Evolutionary conservation across 2,113 vertebrate species (phyloP), one percentile per base, ranked within the genome.

Genomic region (Carassius auratus): DNA sequence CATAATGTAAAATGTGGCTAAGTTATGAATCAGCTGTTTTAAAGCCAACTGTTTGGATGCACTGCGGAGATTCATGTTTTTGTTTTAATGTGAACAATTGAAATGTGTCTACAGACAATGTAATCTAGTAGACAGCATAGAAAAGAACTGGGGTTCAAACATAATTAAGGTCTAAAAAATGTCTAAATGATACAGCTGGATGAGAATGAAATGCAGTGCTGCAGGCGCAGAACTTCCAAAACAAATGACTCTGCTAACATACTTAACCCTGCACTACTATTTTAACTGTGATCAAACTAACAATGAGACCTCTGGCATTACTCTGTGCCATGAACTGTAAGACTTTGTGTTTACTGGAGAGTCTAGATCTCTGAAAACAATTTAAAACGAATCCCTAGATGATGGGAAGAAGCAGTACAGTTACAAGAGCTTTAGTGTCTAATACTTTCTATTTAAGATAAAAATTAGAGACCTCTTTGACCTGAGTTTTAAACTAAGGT

Each of bases 291-390:
- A 30, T 76, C 48, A 76, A 76, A 52, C 23, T 50, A 81, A 48
- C 76, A 42, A 23, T 66, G 42, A 81, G 79, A 81, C 79, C 61
- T 81, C 79, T 50, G 42, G 61, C 79, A 81, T 81, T 15, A 26
- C 23, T 45, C 33, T 15, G 12, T 48, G 33, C 69, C n/a, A 50
- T 80, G 69, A 61, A 78, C 19, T 30, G 33, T 21, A 50, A 50
- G 45, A 38, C 62, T 62, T 76, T 48, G 8, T 69, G 8, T 78
- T 61, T 21, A 77, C 9, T 30, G 33, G 7, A 50, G 66, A 6
- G n/a, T 57, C 4, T 57, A 30, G 52, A 30, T 76, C 73, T 76
- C 5, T 3, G 19, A 33, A 8, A 33, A 8, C 9, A 5, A 14
- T 75, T 61, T 15, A 23, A 45, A 19, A 50, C 1, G 48, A 50